phyloP scores from a whole-genome alignment of 2,888 invertebrate genomes.

The Dendrolimus houi region DNA sequence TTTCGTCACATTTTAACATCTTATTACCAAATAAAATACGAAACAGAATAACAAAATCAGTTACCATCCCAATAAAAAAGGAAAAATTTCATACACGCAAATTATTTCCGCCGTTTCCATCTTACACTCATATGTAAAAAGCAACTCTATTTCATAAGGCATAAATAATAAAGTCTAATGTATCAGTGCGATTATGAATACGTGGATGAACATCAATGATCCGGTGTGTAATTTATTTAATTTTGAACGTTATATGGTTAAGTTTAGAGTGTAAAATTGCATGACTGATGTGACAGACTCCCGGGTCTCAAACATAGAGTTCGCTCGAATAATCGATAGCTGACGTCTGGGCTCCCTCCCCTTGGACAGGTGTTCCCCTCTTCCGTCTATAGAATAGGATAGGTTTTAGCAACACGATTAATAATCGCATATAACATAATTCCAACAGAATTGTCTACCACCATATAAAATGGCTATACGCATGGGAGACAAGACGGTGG shows the following conservation, averaged over 20 bases:
- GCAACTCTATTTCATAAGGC: background rate
- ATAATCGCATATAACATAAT: background rate
- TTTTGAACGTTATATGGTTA: background rate
- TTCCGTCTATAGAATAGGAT: conserved; percentile 12
- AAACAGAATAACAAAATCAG: background rate
- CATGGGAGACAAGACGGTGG: too few species aligned
- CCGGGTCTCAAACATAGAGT: conserved; percentile 25
- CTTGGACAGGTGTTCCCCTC: conserved; percentile 49
- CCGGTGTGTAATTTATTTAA: background rate
- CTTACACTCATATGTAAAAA: background rate
- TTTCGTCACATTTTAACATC: too few species aligned
- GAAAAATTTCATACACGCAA: background rate
- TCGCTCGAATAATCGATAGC: conserved; percentile 74
- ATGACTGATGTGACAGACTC: background rate
- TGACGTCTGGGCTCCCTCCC: conserved; percentile 66
- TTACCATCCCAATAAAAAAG: background rate
- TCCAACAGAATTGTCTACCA: too few species aligned
- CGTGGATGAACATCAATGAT: background rate
- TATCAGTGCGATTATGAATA: background rate
- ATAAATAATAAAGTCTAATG: background rate
- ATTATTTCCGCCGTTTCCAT: background rate
- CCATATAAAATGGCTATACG: too few species aligned
- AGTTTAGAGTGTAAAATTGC: background rate
- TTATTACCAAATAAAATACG: background rate
- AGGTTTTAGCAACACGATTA: background rate